Evolutionary conservation across 2,113 vertebrate species (phyloP).

Genomic region (Oceanites oceanicus): DNA sequence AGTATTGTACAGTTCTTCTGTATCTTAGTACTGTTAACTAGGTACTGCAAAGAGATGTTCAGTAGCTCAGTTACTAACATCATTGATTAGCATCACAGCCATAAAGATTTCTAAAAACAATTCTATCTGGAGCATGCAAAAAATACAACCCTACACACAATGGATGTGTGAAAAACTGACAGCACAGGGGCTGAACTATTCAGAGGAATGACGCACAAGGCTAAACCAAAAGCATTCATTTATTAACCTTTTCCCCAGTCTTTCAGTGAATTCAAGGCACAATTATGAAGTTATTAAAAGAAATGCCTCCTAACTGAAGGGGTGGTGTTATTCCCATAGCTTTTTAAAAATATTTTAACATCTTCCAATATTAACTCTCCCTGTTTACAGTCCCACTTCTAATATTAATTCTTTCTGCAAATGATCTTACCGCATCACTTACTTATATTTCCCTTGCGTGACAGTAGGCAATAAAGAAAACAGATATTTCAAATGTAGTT

Average conservation of each 20-base stretch:
- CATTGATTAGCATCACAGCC: not conserved
- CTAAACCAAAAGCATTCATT: not conserved
- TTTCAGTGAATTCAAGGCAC: not conserved
- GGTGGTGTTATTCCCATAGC: not conserved
- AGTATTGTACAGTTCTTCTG: not conserved
- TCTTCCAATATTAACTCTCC: not conserved
- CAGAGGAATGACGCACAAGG: not conserved
- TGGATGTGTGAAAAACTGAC: not conserved
- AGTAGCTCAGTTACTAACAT: not conserved
- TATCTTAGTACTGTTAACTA: not conserved
- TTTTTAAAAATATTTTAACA: not conserved
- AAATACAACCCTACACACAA: not conserved
- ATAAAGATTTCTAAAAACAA: not conserved
- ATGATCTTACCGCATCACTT: not conserved
- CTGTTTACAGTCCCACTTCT: not conserved
- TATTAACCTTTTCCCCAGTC: not conserved
- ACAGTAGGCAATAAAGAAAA: not conserved
- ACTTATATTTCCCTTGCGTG: not conserved
- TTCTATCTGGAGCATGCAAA: not conserved
- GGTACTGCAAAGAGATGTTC: not conserved
- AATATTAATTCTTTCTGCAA: not conserved
- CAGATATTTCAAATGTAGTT: not conserved
- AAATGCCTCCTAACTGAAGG: not conserved
- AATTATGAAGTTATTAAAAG: not conserved
- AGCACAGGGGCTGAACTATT: not conserved